Evolutionary conservation across 35 echinoderm and acorn worm genomes (phyloP), one percentile per base, ranked within the genome.

Genomic region (Hemicentrotus pulcherrimus): DNA sequence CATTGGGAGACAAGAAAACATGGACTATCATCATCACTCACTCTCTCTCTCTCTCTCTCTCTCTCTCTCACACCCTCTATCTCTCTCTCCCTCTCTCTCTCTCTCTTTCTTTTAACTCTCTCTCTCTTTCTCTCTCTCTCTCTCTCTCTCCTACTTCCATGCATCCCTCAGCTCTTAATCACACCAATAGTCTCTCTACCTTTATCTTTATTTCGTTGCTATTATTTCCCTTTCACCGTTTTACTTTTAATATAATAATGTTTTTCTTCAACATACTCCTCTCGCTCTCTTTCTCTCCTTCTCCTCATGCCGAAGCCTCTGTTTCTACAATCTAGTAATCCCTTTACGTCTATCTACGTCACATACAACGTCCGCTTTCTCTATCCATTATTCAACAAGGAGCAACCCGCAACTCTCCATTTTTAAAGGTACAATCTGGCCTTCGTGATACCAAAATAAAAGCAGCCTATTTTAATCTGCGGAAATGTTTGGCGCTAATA

Each of bases 311-410:
- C 22, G 61, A 28, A 70, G 61, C 16, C 61, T 70, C 61, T 78
- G 65, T 78, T 78, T 78, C 65, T 78, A 78, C 19, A 78, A 78
- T 78, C 65, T 78, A 1, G 28, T 78, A 78, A 78, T 78, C 65
- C 65, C 65, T 78, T 45, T 94, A 94, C 58, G 47, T 55, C 58
- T 59, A 58, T 55, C 31, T 94, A 61, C 92, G 58, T 94, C 47
- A 94, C 58, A 48, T 45, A 48, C 58, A 14, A 94, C 92, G 92
- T 94, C 65, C 47, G 47, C 22, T 58, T 16, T 47, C 47, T 94
- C 31, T 32, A 47, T 94, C 47, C 45, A 94, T 94, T 55, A 48
- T 55, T 94, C 47, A 48, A 94, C 31, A 31, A 32, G 15, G 18
- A 58, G 32, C 47, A 28, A 78, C 28, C 65, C 65, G 22, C 65